Conservation (phyloP, 2,797 vertebrate species). For the Apogon hyalosoma region DNA sequence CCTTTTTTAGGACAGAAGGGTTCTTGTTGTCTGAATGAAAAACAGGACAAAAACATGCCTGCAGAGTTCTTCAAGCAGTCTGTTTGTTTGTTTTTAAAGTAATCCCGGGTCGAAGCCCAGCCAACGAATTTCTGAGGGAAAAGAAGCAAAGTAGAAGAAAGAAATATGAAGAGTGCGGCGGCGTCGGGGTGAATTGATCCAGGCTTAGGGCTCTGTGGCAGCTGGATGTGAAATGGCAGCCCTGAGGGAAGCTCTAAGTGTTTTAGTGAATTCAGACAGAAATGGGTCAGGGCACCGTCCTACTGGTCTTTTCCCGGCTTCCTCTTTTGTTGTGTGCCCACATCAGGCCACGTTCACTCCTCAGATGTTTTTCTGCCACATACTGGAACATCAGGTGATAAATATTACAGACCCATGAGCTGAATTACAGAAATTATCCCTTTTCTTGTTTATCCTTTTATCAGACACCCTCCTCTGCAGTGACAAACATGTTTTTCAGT, state of each 20-base stretch:
- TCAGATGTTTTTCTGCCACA: slow-evolving; percentile 1
- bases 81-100: slow-evolving; percentile 75
- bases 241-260: slow-evolving; percentile 28
- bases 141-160: slow-evolving; percentile 28
- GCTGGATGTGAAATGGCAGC: slow-evolving; percentile 16
- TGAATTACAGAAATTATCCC: background rate
- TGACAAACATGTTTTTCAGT: slow-evolving; percentile 9
- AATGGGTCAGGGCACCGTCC: slow-evolving; percentile 36
- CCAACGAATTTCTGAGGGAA: slow-evolving; percentile 45
- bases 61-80: slow-evolving; percentile 61
- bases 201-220: slow-evolving; percentile 3
- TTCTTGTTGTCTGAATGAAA: slow-evolving; percentile 80
- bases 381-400: slow-evolving; percentile 11
- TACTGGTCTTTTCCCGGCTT: background rate
- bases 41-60: slow-evolving; percentile 75
- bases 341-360: slow-evolving; percentile 6
- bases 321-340: background rate
- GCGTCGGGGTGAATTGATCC: slow-evolving; percentile 23
- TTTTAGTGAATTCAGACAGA: slow-evolving; percentile 43
- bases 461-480: slow-evolving; percentile 5
- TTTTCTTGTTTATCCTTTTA: background rate
- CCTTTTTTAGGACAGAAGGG: slow-evolving; percentile 75
- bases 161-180: slow-evolving; percentile 25
- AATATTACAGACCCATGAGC: background rate
- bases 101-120: slow-evolving; percentile 58